phyloP scores from a whole-genome alignment of 2,797 vertebrate species.

The Chiloscyllium punctatum region DNA sequence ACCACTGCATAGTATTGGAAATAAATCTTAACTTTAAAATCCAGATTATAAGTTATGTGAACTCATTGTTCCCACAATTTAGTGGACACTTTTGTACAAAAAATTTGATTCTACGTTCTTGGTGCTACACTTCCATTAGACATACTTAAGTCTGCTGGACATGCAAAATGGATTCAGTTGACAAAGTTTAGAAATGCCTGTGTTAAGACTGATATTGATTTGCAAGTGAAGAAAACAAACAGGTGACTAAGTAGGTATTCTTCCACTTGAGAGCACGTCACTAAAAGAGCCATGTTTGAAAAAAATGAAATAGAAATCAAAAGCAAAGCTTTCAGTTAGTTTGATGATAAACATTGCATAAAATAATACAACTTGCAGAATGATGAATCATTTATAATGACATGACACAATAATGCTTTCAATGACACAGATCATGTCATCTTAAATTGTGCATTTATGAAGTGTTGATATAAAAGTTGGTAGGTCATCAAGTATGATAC shows the following conservation, averaged over 20 bases:
- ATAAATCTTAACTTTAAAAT: background rate
- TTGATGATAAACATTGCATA: background rate
- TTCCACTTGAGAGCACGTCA: background rate
- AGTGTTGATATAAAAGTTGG: background rate
- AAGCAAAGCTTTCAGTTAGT: background rate
- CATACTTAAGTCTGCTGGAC: background rate
- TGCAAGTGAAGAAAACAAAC: background rate
- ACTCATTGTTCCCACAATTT: background rate
- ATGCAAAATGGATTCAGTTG: background rate
- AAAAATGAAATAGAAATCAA: background rate
- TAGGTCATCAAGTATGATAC: background rate
- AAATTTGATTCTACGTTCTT: background rate
- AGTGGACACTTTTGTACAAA: background rate
- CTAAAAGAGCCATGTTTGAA: background rate
- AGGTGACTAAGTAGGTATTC: background rate
- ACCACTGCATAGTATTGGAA: background rate
- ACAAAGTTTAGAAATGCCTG: background rate
- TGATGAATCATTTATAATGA: background rate
- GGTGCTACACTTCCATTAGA: background rate
- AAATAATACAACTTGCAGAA: background rate
- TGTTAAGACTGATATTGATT: slow-evolving; percentile 4
- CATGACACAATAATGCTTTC: background rate
- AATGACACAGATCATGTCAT: background rate
- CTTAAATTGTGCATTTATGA: background rate
- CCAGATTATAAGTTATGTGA: background rate